Evolutionary conservation across 2,113 vertebrate species (phyloP).

Genomic region (Terrapene triunguis): DNA sequence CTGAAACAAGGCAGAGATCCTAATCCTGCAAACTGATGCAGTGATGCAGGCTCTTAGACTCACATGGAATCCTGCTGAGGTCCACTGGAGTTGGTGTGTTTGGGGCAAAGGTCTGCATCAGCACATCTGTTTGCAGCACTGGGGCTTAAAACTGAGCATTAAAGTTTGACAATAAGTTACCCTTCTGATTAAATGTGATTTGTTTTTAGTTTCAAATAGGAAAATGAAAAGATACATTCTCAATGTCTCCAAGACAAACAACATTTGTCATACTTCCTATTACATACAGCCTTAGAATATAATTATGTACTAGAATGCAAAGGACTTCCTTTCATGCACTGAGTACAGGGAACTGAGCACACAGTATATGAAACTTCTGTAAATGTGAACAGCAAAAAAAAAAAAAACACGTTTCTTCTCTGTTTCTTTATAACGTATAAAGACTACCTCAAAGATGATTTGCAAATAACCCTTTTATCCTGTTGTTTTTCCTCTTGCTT

Average conservation of each 20-base stretch:
- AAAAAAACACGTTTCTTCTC: background rate
- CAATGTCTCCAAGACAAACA: background rate
- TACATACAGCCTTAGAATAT: background rate
- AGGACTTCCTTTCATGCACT: background rate
- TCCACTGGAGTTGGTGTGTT: rapidly evolving
- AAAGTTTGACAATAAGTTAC: background rate
- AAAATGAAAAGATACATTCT: background rate
- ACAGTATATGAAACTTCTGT: background rate
- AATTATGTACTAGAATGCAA: background rate
- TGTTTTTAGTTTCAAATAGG: background rate
- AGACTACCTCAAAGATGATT: background rate
- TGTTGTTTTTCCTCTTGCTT: background rate
- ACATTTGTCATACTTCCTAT: background rate
- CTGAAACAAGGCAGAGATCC: background rate
- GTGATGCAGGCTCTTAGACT: background rate
- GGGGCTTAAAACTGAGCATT: background rate
- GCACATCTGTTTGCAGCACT: rapidly evolving
- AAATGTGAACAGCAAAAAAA: background rate
- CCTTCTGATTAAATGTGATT: background rate
- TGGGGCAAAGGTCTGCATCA: background rate
- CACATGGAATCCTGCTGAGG: background rate
- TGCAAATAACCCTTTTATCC: background rate
- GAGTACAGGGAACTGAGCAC: background rate
- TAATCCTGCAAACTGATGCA: rapidly evolving
- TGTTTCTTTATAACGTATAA: background rate